Base-by-base conservation (phyloP, 2,888 invertebrate species). In the Oeneis ivallda region DNA sequence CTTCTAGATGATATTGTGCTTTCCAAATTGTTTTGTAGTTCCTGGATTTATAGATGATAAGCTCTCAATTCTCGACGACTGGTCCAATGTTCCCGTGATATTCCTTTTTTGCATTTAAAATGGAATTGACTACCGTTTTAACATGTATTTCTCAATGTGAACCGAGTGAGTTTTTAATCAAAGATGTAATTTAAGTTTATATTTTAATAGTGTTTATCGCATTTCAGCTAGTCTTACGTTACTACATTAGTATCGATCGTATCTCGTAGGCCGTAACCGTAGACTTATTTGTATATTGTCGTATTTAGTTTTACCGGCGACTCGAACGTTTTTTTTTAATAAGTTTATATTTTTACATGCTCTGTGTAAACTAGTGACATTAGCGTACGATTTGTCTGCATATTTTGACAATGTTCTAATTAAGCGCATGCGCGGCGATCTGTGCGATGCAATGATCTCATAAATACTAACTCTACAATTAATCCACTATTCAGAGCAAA, bases 211-310 rank as follows among this genome's bases (percentile, higher is more conserved):
- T 90, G 83, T 88, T 87, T 88, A 89, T 89, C 85, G 89, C 92
- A 89, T 91, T 91, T 92, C 89, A 85, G 82, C 92, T 92, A 92
- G 92, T 92, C 92, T 91, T 91, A 91, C 87, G 87, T 91, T 89
- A 83, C 82, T 80, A 83, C 79, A 80, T 87, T 87, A 86, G 85
- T 85, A 78, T 85, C 84, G 85, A 83, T 83, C 77, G 84, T 86
- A 81, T 83, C 79, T 84, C 81, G 81, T 80, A 80, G 85, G 81
- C 83, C 80, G 85, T 87, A 81, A 78, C 79, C 82, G 84, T 86
- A 86, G 84, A 76, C 67, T 82, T 84, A 80, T 85, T 85, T 91
- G 89, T 92, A 91, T 91, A 91, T 90, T 89, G 81, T 83, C 83
- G 87, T 87, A 76, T 79, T 83, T 86, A 84, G 81, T 81, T 86